Evolutionary conservation across 2,113 vertebrate species (phyloP), one percentile per base, ranked within the genome.

Genomic region (Corynorhinus townsendii): DNA sequence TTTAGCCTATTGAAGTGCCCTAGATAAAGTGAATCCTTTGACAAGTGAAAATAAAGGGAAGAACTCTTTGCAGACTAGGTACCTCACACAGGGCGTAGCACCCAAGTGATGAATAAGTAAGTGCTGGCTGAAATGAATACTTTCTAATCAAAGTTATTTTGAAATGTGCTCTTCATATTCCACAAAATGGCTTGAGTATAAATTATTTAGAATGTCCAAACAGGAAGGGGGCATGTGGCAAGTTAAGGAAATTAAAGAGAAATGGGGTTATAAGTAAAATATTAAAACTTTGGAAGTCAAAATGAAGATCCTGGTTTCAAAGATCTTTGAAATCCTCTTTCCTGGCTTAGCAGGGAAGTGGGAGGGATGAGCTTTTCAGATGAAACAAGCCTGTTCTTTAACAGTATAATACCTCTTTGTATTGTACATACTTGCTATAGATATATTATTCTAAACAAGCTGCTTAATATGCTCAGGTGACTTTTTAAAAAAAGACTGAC

Each of bases 171-270:
- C 84, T 56, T 95, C 77, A 62, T 33, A 83, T 24, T 71, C 45
- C 68, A 94, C 82, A 86, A 76, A 93, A 91, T 68, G 30, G 80
- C 45, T 54, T 77, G 45, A 91, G 85, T 54, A 87, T 54, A 80
- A 73, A 95, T 83, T 38, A 80, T 52, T 92, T 40, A 83, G 68
- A 90, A 86, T 96, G 62, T 95, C 86, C 92, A 66, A 87, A 93
- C n/a, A 81, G 92, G 93, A 94, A 90, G 64, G 47, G 68, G 38
- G 54, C 81, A 90, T 59, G 38, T 68, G 59, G 45, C 71, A 86
- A 90, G 56, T 82, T 86, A 83, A 62, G 80, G 54, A 92, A 87
- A 86, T 90, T 68, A 84, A 56, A 83, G 45, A 90, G 66, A 97
- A 95, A 77, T 17, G 38, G 66, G 77, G 43, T 43, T 43, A 35